phyloP scores from a whole-genome alignment of 2,888 invertebrate species.

The Hetaerina titia region DNA sequence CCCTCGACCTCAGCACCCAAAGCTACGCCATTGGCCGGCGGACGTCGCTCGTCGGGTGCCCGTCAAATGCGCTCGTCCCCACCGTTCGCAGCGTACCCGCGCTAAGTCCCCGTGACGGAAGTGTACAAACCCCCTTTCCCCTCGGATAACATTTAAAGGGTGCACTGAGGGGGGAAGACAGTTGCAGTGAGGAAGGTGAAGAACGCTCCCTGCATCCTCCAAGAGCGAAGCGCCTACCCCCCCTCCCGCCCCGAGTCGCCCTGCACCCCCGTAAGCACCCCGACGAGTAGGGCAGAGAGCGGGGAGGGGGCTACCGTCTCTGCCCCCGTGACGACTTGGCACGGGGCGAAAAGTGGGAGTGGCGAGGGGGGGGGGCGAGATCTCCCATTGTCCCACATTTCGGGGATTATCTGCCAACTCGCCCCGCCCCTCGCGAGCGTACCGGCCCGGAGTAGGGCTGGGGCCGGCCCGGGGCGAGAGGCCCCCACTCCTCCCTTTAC shows the following conservation, averaged over 20 bases:
- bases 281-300: neutral
- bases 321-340: neutral
- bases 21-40: neutral
- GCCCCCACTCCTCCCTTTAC: neutral
- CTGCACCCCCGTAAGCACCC: neutral
- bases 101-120: constrained; percentile 43
- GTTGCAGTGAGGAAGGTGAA: neutral
- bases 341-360: neutral
- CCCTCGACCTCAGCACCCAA: neutral
- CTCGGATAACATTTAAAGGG: neutral
- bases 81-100: neutral
- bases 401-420: neutral
- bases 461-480: neutral
- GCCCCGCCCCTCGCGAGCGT: neutral
- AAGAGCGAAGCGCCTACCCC: neutral
- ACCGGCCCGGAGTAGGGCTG: neutral
- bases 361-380: neutral
- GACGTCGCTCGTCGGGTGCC: neutral
- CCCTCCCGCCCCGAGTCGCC: neutral
- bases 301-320: neutral
- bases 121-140: constrained; percentile 22
- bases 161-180: neutral
- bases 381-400: neutral
- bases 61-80: neutral
- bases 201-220: neutral